Evolutionary conservation across 2,113 vertebrate genomes (phyloP).

Genomic region (Colinus virginianus): DNA sequence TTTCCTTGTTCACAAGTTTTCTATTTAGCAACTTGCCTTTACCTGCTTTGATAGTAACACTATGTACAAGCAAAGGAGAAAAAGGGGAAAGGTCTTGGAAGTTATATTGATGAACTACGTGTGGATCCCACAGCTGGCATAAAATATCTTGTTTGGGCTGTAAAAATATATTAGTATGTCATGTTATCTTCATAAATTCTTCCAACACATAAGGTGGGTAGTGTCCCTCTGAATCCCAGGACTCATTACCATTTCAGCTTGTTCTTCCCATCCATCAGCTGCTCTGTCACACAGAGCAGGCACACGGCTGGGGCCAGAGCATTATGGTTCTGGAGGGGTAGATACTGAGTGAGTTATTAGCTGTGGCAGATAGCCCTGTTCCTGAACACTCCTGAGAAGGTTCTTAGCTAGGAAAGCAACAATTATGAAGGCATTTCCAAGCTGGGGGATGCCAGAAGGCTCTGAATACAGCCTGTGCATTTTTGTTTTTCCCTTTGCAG

Average conservation of each 20-base stretch:
- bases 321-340: slow-evolving; percentile 73
- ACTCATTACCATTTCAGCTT: slow-evolving; percentile 72
- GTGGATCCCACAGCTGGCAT: slow-evolving; percentile 78
- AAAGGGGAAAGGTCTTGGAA: slow-evolving; percentile 77
- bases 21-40: slow-evolving; percentile 45
- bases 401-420: slow-evolving; percentile 69
- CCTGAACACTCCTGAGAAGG: slow-evolving; percentile 74
- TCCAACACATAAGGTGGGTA: slow-evolving; percentile 78
- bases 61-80: slow-evolving; percentile 51
- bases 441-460: slow-evolving; percentile 46
- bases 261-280: slow-evolving; percentile 75
- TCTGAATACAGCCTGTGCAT: slow-evolving; percentile 35
- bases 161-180: slow-evolving; percentile 87
- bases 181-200: slow-evolving; percentile 88
- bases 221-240: slow-evolving; percentile 75
- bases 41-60: slow-evolving; percentile 63
- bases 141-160: slow-evolving; percentile 84
- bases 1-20: not conserved
- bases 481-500: slow-evolving; percentile 32
- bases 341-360: slow-evolving; percentile 82
- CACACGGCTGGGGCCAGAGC: slow-evolving; percentile 57
- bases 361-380: slow-evolving; percentile 79
- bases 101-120: slow-evolving; percentile 82
- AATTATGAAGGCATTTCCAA: slow-evolving; percentile 68
- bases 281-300: slow-evolving; percentile 73